phyloP scores from a whole-genome alignment of 2,113 vertebrate genomes.

The Actinemys pallida region DNA sequence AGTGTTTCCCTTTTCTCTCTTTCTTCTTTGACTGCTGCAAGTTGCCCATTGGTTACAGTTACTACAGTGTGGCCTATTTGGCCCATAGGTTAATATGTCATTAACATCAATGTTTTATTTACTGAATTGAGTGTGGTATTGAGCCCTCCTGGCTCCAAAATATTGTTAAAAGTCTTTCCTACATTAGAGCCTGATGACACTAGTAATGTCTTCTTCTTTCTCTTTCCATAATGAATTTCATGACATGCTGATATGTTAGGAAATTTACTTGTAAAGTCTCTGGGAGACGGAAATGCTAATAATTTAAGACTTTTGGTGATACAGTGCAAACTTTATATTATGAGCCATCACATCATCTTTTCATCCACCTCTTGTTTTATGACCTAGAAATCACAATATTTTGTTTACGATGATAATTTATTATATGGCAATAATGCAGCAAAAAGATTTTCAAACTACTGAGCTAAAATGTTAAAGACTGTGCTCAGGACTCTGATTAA shows the following conservation, averaged over 20 bases:
- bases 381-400: conserved; percentile 56
- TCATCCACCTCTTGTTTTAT: conserved; percentile 70
- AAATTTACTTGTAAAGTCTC: conserved; percentile 50
- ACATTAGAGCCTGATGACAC: not conserved
- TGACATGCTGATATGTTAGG: conserved; percentile 43
- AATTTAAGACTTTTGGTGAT: conserved; percentile 45
- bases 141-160: conserved; percentile 10
- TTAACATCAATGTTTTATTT: conserved; percentile 15
- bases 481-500: conserved; percentile 11
- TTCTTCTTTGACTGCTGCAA: not conserved
- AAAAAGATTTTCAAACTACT: conserved; percentile 71
- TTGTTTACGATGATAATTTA: conserved; percentile 69
- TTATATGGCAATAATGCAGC: conserved; percentile 41
- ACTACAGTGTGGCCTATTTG: not conserved
- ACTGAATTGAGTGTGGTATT: not conserved
- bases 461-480: conserved; percentile 57
- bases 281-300: conserved; percentile 18
- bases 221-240: conserved; percentile 39
- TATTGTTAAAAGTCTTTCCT: conserved; percentile 14
- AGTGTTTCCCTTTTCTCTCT: not conserved
- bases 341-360: conserved; percentile 58
- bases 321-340: conserved; percentile 61
- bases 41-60: not conserved
- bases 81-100: not conserved
- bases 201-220: not conserved